phyloP scores from a whole-genome alignment of 2,888 invertebrate species.

The Antitype chi region DNA sequence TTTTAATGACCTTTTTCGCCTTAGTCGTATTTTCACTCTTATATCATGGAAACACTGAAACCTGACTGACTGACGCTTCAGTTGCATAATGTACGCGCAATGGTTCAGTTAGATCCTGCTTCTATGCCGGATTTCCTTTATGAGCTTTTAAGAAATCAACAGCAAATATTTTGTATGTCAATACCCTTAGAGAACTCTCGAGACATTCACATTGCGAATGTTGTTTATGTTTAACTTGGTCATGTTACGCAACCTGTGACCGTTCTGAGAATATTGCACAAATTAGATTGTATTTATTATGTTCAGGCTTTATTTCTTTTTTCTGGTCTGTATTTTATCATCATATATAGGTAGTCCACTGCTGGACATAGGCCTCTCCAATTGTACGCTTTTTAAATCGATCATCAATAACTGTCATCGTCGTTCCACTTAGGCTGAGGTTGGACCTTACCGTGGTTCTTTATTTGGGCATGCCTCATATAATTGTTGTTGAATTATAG shows the following conservation, averaged over 20 bases:
- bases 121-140: background rate
- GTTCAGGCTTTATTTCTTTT: constrained; percentile 3
- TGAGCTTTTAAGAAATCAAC: constrained; percentile 8
- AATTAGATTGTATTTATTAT: constrained; percentile 50
- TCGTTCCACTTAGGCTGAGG: no score
- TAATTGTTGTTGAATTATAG: background rate
- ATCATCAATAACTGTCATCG: background rate
- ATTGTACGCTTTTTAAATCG: background rate
- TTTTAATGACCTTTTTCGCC: background rate
- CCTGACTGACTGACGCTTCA: background rate
- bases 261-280: constrained; percentile 42
- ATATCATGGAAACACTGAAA: background rate
- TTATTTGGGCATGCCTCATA: background rate
- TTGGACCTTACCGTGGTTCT: background rate
- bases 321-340: background rate
- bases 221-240: constrained; percentile 34
- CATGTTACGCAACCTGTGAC: constrained; percentile 33
- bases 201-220: constrained; percentile 47
- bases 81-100: constrained; percentile 1
- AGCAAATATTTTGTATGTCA: constrained; percentile 28
- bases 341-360: no score
- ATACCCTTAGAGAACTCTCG: constrained; percentile 27
- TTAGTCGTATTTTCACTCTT: background rate
- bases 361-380: background rate
- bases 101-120: background rate